A percentile compares a stretch with the other conserved stretches of the same genome.
Evolutionary conservation across 2,113 vertebrate species (phyloP).

Genomic region (Rhynchopsitta pachyrhyncha): DNA sequence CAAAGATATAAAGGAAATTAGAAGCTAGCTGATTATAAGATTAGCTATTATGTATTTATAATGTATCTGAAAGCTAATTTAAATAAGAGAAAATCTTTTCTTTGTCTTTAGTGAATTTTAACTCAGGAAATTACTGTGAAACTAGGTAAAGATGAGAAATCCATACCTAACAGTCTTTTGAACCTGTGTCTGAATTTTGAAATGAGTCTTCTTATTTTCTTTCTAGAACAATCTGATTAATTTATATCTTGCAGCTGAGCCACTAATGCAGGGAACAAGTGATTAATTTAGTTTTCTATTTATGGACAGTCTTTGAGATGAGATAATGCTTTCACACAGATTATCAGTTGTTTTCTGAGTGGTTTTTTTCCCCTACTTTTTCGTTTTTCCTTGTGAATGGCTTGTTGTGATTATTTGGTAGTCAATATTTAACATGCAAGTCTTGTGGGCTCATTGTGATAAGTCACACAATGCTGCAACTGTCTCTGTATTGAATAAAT

Average conservation of each 20-base stretch:
- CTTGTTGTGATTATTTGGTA: constrained; percentile 40
- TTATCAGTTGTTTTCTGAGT: constrained; percentile 36
- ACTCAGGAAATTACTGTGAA: neutral
- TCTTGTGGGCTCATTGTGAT: constrained; percentile 43
- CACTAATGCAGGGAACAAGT: constrained; percentile 6
- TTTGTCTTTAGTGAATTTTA: neutral
- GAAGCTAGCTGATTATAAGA: neutral
- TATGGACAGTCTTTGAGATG: constrained; percentile 35
- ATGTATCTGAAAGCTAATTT: neutral
- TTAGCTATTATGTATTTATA: neutral
- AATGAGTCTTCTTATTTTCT: neutral
- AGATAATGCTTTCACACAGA: constrained; percentile 47
- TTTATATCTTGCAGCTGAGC: constrained; percentile 40
- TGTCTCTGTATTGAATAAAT: constrained; percentile 18
- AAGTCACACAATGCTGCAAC: constrained; percentile 42
- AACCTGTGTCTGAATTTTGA: neutral
- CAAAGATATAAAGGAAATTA: neutral
- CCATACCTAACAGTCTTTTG: neutral
- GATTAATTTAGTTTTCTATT: constrained; percentile 32
- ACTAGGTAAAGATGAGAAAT: neutral
- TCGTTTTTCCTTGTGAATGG: neutral
- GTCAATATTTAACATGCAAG: constrained; percentile 55
- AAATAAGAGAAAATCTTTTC: neutral
- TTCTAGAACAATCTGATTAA: constrained; percentile 20
- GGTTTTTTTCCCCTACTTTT: neutral